A percentile compares a stretch with the other conserved stretches of the same genome.
phyloP scores from a whole-genome alignment of 2,888 invertebrate species.

The Chaetoderma sp. region DNA sequence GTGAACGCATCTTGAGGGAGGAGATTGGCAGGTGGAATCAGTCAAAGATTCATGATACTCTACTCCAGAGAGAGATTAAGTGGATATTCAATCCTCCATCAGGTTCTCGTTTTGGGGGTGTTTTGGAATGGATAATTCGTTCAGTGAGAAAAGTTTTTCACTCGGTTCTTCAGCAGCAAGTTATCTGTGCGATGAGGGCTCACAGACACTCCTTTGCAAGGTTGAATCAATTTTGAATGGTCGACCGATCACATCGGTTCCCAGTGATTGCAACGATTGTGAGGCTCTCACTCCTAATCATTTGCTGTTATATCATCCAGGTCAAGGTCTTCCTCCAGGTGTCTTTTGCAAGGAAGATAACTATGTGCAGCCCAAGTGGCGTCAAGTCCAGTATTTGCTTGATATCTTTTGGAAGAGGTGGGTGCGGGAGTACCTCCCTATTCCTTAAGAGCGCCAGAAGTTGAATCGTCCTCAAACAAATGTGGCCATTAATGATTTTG shows the following conservation, averaged over 20 bases:
- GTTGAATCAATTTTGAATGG: constrained; percentile 31
- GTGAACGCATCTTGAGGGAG: constrained; percentile 20
- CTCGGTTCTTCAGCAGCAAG: constrained; percentile 17
- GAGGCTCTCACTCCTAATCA: constrained; percentile 31
- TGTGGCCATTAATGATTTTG: constrained; percentile 1
- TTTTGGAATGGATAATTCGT: constrained; percentile 35
- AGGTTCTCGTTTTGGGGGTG: constrained; percentile 32
- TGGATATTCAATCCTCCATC: constrained; percentile 35
- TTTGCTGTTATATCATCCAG: constrained; percentile 14
- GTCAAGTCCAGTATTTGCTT: constrained; percentile 34
- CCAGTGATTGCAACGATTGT: constrained; percentile 19
- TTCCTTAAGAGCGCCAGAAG: constrained; percentile 24
- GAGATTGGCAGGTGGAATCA: constrained; percentile 26
- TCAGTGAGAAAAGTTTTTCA: constrained; percentile 23
- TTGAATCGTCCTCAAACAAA: constrained; percentile 13
- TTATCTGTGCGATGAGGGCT: constrained; percentile 22
- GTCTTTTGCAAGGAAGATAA: constrained; percentile 23
- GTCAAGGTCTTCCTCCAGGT: constrained; percentile 19
- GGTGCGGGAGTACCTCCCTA: constrained; percentile 19
- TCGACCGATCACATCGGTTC: constrained; percentile 29
- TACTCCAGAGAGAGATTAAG: constrained; percentile 18
- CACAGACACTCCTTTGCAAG: constrained; percentile 27
- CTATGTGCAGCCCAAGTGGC: constrained; percentile 30
- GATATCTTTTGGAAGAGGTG: constrained; percentile 33
- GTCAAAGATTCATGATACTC: constrained; percentile 10